phyloP scores from a whole-genome alignment of 2,113 vertebrate genomes.

The Rhynchopsitta pachyrhyncha region DNA sequence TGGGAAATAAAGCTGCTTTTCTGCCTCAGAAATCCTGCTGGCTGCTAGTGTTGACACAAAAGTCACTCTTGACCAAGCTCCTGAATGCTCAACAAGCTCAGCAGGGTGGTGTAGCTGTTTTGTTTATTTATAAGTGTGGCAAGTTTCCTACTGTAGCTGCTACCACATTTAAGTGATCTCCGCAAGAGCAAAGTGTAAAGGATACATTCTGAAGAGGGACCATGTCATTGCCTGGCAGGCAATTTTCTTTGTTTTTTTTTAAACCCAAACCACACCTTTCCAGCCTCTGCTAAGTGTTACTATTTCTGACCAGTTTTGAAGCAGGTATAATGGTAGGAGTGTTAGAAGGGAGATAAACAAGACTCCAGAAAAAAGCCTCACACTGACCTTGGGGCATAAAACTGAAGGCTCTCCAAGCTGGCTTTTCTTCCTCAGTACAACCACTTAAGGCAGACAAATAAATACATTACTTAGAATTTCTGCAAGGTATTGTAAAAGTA shows the following conservation, averaged over 20 bases:
- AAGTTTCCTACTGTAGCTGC: slow-evolving; percentile 20
- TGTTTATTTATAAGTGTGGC: slow-evolving; percentile 31
- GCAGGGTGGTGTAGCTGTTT: slow-evolving; percentile 17
- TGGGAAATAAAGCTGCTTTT: slow-evolving; percentile 29
- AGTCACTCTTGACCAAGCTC: background rate
- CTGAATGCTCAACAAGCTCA: slow-evolving; percentile 38
- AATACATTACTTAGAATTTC: background rate
- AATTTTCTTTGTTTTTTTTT: background rate
- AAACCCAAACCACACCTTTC: background rate
- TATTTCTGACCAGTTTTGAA: slow-evolving; percentile 2
- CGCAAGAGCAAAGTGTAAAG: background rate
- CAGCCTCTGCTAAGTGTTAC: slow-evolving; percentile 25
- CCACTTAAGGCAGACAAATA: background rate
- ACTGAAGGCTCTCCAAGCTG: background rate
- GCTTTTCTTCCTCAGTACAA: background rate
- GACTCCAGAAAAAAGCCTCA: background rate
- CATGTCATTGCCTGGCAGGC: slow-evolving; percentile 19
- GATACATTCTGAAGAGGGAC: background rate
- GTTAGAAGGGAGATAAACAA: background rate
- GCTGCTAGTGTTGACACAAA: slow-evolving; percentile 47
- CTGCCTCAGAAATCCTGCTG: slow-evolving; percentile 1
- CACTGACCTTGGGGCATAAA: background rate
- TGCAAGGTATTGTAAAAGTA: background rate
- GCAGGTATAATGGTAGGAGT: background rate
- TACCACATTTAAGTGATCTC: slow-evolving; percentile 50